Evolutionary conservation across 2,113 vertebrate species (phyloP).

Genomic region (Ptilonorhynchus violaceus): DNA sequence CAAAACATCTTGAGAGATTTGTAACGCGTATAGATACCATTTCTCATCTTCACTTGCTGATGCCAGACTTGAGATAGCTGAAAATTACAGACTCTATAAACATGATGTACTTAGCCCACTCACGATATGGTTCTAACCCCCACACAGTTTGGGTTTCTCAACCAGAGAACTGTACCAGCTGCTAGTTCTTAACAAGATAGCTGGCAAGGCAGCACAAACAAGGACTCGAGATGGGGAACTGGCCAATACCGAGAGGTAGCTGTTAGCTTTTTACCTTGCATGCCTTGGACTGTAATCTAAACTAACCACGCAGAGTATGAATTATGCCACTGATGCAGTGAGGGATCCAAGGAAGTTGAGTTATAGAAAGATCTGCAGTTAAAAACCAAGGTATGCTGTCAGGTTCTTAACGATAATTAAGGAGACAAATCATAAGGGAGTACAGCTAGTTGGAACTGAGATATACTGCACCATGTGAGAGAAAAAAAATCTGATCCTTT

Average conservation of each 20-base stretch:
- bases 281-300: not conserved
- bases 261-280: not conserved
- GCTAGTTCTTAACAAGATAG: not conserved
- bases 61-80: conserved; percentile 13
- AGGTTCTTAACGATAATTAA: not conserved
- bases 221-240: rapidly evolving
- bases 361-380: not conserved
- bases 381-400: not conserved
- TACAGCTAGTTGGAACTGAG: not conserved
- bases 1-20: not conserved
- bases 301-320: not conserved
- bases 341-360: not conserved
- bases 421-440: not conserved
- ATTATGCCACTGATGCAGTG: not conserved
- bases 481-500: not conserved
- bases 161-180: not conserved
- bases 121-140: conserved; percentile 28
- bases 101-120: not conserved
- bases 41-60: not conserved
- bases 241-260: not conserved
- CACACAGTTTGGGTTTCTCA: conserved; percentile 18
- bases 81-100: not conserved
- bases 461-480: not conserved
- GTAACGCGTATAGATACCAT: not conserved
- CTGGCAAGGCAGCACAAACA: not conserved